These are phyloP conservation scores for Rousettus leschenaultii DNA, from an alignment of 2,113 vertebrate genomes.

Conservation along the genomic window DNA sequence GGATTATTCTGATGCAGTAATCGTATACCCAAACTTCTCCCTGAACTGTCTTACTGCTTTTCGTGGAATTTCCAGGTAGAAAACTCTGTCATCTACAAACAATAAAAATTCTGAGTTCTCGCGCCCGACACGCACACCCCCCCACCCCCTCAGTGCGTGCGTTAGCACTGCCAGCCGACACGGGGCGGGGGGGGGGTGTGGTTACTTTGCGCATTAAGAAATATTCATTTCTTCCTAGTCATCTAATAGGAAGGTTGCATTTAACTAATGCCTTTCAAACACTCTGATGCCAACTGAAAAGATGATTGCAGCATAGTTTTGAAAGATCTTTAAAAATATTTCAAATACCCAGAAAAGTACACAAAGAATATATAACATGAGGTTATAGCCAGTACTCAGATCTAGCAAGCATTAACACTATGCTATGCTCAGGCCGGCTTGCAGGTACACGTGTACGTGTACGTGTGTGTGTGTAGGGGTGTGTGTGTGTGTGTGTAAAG, in stretches of 20 bases:
- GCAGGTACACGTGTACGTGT: too few relatives aligned
- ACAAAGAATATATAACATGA: neutral
- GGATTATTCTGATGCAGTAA: neutral
- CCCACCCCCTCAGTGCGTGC: neutral
- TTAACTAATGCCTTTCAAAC: neutral
- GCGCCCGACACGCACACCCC: neutral
- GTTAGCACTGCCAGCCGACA: neutral
- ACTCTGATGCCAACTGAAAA: slow-evolving; percentile 18
- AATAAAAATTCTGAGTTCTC: neutral
- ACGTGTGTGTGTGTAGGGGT: neutral
- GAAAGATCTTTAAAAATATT: slow-evolving; percentile 1
- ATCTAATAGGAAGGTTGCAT: neutral
- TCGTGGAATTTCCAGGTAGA: neutral
- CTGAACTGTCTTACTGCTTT: neutral
- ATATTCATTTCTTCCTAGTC: neutral
- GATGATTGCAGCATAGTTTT: neutral
- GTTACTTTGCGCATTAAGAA: neutral
- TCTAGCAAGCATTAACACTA: neutral
- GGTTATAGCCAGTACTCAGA: neutral
- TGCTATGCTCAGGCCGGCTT: neutral
- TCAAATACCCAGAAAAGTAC: neutral
- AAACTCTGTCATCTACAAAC: neutral
- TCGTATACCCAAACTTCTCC: neutral
- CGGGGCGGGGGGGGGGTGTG: neutral
- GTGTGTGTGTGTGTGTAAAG: neutral